phyloP scores from a whole-genome alignment of 2,888 invertebrate genomes.

The Sialis fuliginosa region DNA sequence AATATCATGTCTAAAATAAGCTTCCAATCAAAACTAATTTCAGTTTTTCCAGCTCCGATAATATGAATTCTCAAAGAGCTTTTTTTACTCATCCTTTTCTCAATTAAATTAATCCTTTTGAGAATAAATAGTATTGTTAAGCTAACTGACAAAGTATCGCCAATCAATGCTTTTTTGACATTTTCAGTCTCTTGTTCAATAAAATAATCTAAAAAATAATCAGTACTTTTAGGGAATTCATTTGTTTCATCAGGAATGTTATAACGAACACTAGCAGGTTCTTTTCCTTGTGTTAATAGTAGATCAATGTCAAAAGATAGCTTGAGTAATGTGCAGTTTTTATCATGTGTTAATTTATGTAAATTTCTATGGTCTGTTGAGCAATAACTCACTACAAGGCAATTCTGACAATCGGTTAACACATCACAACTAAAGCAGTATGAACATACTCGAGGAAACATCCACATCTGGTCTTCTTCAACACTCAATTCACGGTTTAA shows the following conservation, averaged over 20 bases:
- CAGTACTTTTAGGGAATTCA: background rate
- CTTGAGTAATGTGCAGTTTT: conserved; percentile 12
- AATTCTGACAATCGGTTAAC: conserved; percentile 11
- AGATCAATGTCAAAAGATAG: conserved; percentile 12
- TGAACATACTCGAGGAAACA: conserved; percentile 17
- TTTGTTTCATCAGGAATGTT: background rate
- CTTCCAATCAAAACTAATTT: background rate
- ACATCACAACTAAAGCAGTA: conserved; percentile 12
- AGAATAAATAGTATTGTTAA: background rate
- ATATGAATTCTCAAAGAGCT: background rate
- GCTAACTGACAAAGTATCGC: background rate
- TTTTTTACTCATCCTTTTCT: background rate
- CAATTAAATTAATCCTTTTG: background rate
- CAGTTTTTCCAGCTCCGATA: background rate
- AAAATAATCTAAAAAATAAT: background rate
- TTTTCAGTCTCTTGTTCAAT: background rate
- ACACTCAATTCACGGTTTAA: conserved; percentile 12
- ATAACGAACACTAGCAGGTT: background rate
- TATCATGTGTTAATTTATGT: conserved; percentile 9
- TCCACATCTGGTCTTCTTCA: conserved; percentile 17
- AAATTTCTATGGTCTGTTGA: conserved; percentile 10
- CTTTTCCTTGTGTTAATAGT: background rate
- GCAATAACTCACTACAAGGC: conserved; percentile 15
- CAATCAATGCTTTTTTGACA: background rate
- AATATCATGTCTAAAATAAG: background rate